Evolutionary conservation across 2,888 invertebrate genomes (phyloP).

Genomic region (Cheilosia urbana): DNA sequence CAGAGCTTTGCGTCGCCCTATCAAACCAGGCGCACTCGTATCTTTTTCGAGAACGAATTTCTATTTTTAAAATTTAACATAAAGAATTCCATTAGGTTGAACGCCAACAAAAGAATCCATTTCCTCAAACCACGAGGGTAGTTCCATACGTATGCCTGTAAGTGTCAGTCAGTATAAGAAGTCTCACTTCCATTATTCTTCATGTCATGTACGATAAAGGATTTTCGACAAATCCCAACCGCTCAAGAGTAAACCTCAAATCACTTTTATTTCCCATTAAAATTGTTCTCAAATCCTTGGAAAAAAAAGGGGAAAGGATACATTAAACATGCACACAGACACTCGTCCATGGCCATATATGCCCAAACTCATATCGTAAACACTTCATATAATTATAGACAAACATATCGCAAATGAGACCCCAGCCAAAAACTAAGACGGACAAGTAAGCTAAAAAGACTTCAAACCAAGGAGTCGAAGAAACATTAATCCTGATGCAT

Average conservation of each 20-base stretch:
- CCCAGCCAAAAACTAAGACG: slow-evolving; percentile 6
- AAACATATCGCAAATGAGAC: slow-evolving; percentile 5
- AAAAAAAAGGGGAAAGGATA: background rate
- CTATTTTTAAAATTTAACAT: background rate
- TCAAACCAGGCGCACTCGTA: too few relatives aligned
- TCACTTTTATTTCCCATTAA: slow-evolving; percentile 54
- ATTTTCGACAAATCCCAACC: slow-evolving; percentile 50
- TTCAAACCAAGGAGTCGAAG: slow-evolving; percentile 36
- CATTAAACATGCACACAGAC: slow-evolving; percentile 44
- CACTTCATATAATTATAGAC: slow-evolving; percentile 13
- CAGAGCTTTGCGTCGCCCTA: too few relatives aligned
- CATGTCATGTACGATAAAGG: slow-evolving; percentile 33
- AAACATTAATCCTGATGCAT: slow-evolving; percentile 45
- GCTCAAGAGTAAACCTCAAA: slow-evolving; percentile 45
- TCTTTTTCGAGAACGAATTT: too few relatives aligned
- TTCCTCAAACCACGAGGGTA: background rate
- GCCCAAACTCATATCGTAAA: slow-evolving; percentile 18
- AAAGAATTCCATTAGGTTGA: background rate
- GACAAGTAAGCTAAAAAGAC: slow-evolving; percentile 16
- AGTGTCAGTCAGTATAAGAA: background rate
- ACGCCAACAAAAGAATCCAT: too few relatives aligned
- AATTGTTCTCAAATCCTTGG: slow-evolving; percentile 28
- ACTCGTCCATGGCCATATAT: slow-evolving; percentile 24
- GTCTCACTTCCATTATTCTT: slow-evolving; percentile 38
- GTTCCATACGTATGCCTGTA: background rate